Percentiles rank a stretch among this genome's conserved stretches.
phyloP scores from a whole-genome alignment of 1,140 invertebrate genomes.

The Drosophila triauraria region DNA sequence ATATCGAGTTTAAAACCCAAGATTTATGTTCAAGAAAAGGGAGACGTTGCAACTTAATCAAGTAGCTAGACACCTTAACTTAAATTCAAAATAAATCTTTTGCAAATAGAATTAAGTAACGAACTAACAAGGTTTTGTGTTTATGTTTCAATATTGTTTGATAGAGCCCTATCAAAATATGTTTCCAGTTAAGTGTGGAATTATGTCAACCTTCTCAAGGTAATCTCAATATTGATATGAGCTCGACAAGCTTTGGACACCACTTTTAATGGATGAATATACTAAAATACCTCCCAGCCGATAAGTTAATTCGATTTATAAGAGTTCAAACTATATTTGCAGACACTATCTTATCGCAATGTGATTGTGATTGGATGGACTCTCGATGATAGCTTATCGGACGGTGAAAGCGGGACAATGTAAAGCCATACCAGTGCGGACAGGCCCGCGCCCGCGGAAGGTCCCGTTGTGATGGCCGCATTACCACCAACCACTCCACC shows the following conservation, averaged over 20 bases:
- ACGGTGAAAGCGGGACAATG: conserved; percentile 2
- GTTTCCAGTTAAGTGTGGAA: background rate
- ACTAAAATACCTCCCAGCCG: background rate
- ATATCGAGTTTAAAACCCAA: too few species aligned
- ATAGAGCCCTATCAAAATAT: background rate
- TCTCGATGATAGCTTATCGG: background rate
- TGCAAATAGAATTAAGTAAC: background rate
- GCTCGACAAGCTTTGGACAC: too few species aligned
- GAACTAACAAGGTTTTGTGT: too few species aligned
- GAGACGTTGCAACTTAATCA: too few species aligned
- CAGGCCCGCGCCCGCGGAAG: conserved; percentile 51
- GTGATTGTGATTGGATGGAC: background rate
- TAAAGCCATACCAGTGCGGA: conserved; percentile 26
- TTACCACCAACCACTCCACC: conserved; percentile 17
- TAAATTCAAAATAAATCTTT: too few species aligned
- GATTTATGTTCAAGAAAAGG: background rate
- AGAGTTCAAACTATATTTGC: background rate
- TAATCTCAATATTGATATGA: conserved; percentile 1
- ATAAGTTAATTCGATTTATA: conserved; percentile 14
- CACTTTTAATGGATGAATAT: conserved; percentile 1
- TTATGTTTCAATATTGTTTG: background rate
- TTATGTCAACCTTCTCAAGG: background rate
- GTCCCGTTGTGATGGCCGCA: conserved; percentile 75
- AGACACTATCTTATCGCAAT: background rate
- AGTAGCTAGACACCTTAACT: too few species aligned